Evolutionary conservation across 1,140 invertebrate genomes (phyloP), one percentile per base, ranked within the genome.

Genomic region (Diprion similis): DNA sequence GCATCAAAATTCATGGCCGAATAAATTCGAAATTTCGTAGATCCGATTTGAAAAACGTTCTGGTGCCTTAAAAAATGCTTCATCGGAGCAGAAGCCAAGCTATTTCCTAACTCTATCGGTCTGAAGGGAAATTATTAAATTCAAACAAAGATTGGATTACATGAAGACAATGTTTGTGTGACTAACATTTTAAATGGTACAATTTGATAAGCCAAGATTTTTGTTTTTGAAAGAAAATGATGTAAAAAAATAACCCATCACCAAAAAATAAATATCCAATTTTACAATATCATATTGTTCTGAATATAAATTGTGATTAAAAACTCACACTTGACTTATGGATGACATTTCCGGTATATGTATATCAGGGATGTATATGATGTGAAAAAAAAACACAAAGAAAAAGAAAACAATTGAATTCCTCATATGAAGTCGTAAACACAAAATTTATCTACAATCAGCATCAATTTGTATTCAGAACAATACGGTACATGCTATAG

Each of bases 101-200:
- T 15, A 17, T 17, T 15, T 59, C 9, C 9, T 11, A 59, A 17
- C n/a, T 59, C n/a, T 0, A 9, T 15, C 11, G 9, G 6, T 0
- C n/a, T 8, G n/a, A 59, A 59, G 11, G 11, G 51, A 15, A 15
- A 59, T 17, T 15, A 6, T 59, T 13, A 59, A 17, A 59, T 59
- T 13, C 9, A 17, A 59, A 8, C n/a, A 59, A 59, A 59, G n/a
- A 59, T 59, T 15, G 51, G 9, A 66, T 24, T 37, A 70, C 64
- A 17, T 46, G 46, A 70, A 67, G 10, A 59, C 70, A 46, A 68
- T 69, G n/a, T 75, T 71, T 65, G 71, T 68, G 51, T 46, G 68
- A 76, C 47, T 17, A 17, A 24, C 24, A 13, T 19, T 68, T 13
- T 17, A 59, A 9, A 59, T 15, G n/a, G 51, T 13, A 59, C 11